phyloP scores from a whole-genome alignment of 2,113 vertebrate genomes.

The Thunnus maccoyii region DNA sequence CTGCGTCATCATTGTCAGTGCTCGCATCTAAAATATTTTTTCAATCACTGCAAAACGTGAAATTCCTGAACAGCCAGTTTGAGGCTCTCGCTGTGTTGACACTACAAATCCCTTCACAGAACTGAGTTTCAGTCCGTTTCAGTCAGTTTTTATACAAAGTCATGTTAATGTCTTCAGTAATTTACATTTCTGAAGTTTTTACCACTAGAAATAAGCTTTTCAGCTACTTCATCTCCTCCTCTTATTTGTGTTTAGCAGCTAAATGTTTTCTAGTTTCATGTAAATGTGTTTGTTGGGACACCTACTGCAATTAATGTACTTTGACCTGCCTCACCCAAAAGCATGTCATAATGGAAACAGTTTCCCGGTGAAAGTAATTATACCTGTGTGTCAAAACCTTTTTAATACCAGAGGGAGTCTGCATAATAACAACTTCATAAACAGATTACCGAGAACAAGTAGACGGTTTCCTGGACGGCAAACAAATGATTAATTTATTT shows the following conservation, averaged over 20 bases:
- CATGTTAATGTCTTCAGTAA: too few species aligned
- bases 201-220: too few species aligned
- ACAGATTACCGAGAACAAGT: too few species aligned
- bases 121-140: not conserved
- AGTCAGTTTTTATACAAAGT: not conserved
- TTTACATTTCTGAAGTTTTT: too few species aligned
- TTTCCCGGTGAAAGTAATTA: too few species aligned
- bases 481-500: too few species aligned
- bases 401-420: too few species aligned
- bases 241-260: not conserved
- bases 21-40: not conserved
- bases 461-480: too few species aligned
- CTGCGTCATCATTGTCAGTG: not conserved
- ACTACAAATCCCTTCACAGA: not conserved
- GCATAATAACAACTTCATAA: too few species aligned
- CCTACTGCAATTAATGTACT: not conserved
- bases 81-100: not conserved
- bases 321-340: not conserved
- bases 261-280: not conserved
- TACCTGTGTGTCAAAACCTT: too few species aligned
- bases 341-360: too few species aligned
- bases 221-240: too few species aligned
- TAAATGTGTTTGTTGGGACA: not conserved
- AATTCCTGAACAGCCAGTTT: slow-evolving; percentile 3
- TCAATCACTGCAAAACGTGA: not conserved